These are phyloP conservation scores for Promerops cafer DNA, from an alignment of 2,113 vertebrate genomes.

Conservation along the genomic window DNA sequence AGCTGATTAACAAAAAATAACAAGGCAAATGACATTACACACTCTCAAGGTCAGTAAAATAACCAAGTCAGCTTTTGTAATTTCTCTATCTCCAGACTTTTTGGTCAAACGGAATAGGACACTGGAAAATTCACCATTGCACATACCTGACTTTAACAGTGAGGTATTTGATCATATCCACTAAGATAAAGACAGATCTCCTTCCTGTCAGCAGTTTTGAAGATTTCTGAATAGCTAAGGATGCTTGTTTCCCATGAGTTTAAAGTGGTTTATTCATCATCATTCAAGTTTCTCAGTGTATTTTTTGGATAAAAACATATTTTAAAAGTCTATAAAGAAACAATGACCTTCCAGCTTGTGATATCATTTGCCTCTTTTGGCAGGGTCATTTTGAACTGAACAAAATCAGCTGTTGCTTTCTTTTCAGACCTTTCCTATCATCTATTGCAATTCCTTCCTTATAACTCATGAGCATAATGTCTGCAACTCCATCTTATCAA, in stretches of 20 bases:
- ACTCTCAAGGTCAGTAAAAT: neutral
- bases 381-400: slow-evolving; percentile 53
- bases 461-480: neutral
- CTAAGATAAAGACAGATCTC: neutral
- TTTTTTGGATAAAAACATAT: slow-evolving; percentile 17
- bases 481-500: neutral
- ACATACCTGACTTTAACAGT: neutral
- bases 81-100: neutral
- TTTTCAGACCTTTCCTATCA: neutral
- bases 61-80: neutral
- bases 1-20: neutral
- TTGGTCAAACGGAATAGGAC: neutral
- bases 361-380: slow-evolving; percentile 48
- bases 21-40: neutral
- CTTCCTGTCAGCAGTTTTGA: neutral
- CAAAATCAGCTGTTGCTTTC: slow-evolving; percentile 20
- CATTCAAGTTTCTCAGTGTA: neutral
- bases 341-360: slow-evolving; percentile 32
- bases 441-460: neutral
- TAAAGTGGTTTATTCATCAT: neutral
- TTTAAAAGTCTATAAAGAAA: slow-evolving; percentile 8
- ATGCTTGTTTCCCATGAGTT: neutral
- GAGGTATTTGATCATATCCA: neutral
- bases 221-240: neutral
- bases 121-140: neutral